phyloP scores from a whole-genome alignment of 2,113 vertebrate genomes.

The Gila orcuttii region DNA sequence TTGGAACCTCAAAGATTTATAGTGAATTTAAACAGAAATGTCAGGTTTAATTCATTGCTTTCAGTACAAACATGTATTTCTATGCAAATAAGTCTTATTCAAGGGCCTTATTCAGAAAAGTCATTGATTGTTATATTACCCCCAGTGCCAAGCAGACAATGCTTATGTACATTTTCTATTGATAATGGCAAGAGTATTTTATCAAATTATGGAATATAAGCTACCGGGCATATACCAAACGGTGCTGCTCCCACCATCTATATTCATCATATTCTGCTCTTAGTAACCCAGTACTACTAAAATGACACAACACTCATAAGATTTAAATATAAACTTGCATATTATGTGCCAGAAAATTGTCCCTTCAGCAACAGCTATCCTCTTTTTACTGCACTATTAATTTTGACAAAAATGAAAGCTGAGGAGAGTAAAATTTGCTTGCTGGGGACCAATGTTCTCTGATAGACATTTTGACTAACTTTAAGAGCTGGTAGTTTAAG shows the following conservation, averaged over 20 bases:
- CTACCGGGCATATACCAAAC: background rate
- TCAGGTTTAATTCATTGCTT: background rate
- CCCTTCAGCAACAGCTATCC: background rate
- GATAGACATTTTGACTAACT: background rate
- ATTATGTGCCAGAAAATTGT: background rate
- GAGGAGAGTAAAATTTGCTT: background rate
- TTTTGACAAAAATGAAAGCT: background rate
- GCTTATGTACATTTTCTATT: background rate
- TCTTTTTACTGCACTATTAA: background rate
- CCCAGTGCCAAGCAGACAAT: background rate
- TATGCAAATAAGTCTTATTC: background rate
- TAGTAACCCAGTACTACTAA: background rate
- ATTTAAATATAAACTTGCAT: background rate
- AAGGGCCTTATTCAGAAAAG: background rate
- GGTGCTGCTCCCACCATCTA: background rate
- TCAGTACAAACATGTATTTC: background rate
- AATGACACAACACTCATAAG: background rate
- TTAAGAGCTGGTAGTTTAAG: constrained; percentile 1
- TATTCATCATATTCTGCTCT: background rate
- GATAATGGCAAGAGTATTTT: background rate
- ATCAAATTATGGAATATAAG: background rate
- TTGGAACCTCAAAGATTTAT: background rate
- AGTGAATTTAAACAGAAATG: background rate
- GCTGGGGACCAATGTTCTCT: background rate
- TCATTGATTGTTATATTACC: background rate